Evolutionary conservation across 2,888 invertebrate species (phyloP), one percentile per base, ranked within the genome.

Genomic region (Caenorhabditis sp.): DNA sequence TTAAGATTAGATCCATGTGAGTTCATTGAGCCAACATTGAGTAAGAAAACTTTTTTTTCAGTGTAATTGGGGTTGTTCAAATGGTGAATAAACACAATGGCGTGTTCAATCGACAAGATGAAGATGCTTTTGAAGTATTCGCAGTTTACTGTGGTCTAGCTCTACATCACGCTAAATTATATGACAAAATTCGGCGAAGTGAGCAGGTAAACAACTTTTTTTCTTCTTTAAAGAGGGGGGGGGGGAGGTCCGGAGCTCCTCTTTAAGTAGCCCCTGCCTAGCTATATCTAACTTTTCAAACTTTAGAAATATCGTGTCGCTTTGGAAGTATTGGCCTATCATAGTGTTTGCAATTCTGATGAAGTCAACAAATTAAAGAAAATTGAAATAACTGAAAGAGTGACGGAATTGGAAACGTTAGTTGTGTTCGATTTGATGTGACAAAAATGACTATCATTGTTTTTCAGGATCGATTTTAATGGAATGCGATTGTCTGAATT

Each of bases 111-210:
- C 89, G 90, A 84, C 92, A 92, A 57, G 94, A 94, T 84, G 93
- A 93, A 87, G 92, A 92, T 65, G 92, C 93, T 0, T 94, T 94
- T 88, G 92, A 93, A 88, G 92, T 92, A 77, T 94, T 94, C 87
- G 93, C 94, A 0, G 92, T 93, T 8, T 94, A 94, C 87, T 94
- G 94, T 86, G 94, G 94, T 0, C 89, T 94, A 8, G 94, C 94
- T 0, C 90, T 94, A 12, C 93, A 94, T 85, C 93, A 94, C 87
- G 93, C 94, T 12, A 93, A 93, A 88, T 89, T 94, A 0, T 94
- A 94, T 86, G 93, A 94, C 84, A 93, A 93, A 88, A 93, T 94
- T 21, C 91, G 92, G 74, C 90, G 92, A 61, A 93, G 93, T 0
- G 93, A 94, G 85, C 93, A 85, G 57, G 57, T 57, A 57, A 14